phyloP scores from a whole-genome alignment of 2,888 invertebrate species.

The Netelia melanura region DNA sequence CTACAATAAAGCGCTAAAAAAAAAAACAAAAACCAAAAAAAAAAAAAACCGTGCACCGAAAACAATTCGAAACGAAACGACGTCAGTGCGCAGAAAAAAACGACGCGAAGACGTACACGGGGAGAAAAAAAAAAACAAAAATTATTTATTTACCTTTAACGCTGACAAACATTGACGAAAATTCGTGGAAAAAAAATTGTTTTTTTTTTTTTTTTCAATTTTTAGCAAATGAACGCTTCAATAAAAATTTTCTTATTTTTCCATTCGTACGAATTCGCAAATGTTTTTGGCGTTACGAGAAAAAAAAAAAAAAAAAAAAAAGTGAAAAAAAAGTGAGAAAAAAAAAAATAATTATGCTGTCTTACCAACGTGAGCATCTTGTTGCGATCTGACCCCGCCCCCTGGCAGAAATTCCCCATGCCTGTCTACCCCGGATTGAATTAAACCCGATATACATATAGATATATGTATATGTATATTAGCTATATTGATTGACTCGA shows the following conservation, averaged over 20 bases:
- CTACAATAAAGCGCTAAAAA: slow-evolving; percentile 15
- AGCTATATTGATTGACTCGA: slow-evolving; percentile 61
- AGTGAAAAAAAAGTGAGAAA: background rate
- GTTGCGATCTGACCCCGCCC: slow-evolving; percentile 77
- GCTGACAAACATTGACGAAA: slow-evolving; percentile 56
- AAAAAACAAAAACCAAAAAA: background rate
- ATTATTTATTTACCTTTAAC: slow-evolving; percentile 52
- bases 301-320: slow-evolving; percentile 20
- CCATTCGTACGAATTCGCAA: slow-evolving; percentile 49
- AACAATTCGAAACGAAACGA: slow-evolving; percentile 27
- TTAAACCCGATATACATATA: slow-evolving; percentile 75
- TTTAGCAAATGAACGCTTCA: background rate
- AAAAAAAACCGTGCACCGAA: slow-evolving; percentile 14
- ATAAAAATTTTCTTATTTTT: background rate
- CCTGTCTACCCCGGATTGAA: slow-evolving; percentile 75
- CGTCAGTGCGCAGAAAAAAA: slow-evolving; percentile 60
- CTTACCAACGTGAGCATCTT: slow-evolving; percentile 81
- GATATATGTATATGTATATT: slow-evolving; percentile 46
- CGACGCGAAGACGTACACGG: slow-evolving; percentile 81
- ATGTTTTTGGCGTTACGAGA: slow-evolving; percentile 62
- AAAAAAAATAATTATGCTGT: slow-evolving; percentile 54
- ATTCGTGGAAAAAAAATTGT: background rate
- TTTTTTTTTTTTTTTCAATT: background rate
- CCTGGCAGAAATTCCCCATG: slow-evolving; percentile 75
- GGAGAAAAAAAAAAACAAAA: slow-evolving; percentile 66